Evolutionary conservation across 2,113 vertebrate genomes (phyloP).

Genomic region (Oophaga pumilio): DNA sequence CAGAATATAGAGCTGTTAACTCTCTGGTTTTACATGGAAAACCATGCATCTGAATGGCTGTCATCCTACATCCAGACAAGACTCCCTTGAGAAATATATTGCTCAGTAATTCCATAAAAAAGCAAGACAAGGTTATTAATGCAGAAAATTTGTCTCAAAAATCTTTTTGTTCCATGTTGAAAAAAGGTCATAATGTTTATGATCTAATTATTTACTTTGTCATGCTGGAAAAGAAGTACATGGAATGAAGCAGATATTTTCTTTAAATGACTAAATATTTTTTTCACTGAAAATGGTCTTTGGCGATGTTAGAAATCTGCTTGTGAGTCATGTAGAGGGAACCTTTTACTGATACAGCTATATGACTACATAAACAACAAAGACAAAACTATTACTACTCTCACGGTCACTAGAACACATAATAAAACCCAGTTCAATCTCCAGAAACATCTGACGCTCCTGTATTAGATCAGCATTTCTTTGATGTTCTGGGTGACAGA

Average conservation of each 20-base stretch:
- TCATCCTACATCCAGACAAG: neutral
- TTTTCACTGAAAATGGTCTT: neutral
- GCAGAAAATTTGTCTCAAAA: neutral
- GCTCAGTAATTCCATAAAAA: neutral
- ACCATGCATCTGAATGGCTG: no score
- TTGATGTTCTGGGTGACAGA: constrained; percentile 50
- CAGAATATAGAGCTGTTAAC: no score
- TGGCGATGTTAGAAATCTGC: constrained; percentile 8
- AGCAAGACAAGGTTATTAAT: neutral
- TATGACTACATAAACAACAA: constrained; percentile 16
- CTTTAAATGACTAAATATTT: constrained; percentile 3
- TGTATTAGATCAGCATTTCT: constrained; percentile 38
- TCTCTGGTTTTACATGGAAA: no score
- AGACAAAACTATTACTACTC: constrained; percentile 30
- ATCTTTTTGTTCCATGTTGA: neutral
- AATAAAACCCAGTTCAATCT: constrained; percentile 36
- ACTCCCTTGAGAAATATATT: neutral
- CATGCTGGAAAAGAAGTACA: neutral
- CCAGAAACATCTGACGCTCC: constrained; percentile 19
- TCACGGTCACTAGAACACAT: constrained; percentile 2
- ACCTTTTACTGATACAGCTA: constrained; percentile 7
- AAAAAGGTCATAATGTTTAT: neutral
- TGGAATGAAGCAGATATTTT: neutral
- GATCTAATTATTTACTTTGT: neutral
- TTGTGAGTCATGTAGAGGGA: neutral